phyloP scores from a whole-genome alignment of 2,113 vertebrate species.

The Heloderma charlesbogerti region DNA sequence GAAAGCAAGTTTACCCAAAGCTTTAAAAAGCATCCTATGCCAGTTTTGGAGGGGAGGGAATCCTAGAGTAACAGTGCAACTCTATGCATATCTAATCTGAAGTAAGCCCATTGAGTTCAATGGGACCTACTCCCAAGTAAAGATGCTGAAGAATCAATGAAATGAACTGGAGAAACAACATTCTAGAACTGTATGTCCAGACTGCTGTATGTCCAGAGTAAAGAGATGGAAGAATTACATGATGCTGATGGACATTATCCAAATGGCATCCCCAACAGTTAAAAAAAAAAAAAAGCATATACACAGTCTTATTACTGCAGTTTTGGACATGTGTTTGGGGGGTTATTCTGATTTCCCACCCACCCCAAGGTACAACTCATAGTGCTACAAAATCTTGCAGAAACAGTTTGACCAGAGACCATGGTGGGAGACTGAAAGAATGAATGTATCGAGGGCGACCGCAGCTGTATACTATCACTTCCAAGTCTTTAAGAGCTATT shows the following conservation, averaged over 20 bases:
- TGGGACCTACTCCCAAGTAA: background rate
- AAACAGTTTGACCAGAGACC: conserved; percentile 2
- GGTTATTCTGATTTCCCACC: background rate
- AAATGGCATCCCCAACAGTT: background rate
- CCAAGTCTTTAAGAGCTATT: conserved; percentile 5
- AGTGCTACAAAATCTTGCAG: background rate
- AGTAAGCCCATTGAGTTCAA: background rate
- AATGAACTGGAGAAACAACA: no score
- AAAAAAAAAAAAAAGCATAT: background rate
- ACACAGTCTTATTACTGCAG: background rate
- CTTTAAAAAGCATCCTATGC: background rate
- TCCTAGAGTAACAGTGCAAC: background rate
- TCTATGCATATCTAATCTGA: background rate
- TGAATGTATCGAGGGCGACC: background rate
- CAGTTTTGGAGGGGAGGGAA: background rate
- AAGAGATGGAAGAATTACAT: background rate
- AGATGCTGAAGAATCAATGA: background rate
- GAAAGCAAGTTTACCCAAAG: background rate
- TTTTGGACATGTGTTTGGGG: background rate
- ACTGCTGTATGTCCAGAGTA: background rate
- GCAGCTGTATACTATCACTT: background rate
- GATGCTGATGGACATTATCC: background rate
- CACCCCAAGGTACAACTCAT: background rate
- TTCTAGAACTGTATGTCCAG: background rate
- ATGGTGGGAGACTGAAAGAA: background rate